These are phyloP conservation scores for Argopecten irradians DNA, from an alignment of 1,140 invertebrate species.

Conservation along the genomic window DNA sequence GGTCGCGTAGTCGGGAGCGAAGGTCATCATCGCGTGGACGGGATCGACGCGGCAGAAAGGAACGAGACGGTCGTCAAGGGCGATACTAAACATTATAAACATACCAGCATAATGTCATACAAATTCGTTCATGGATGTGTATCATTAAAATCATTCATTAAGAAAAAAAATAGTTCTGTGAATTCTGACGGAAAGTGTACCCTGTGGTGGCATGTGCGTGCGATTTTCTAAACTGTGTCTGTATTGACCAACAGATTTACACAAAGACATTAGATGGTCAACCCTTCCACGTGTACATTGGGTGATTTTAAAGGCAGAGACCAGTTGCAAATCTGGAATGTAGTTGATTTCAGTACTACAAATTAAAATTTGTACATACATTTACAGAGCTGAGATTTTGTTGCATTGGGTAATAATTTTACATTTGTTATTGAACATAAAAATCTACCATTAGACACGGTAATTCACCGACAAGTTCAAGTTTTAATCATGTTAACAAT, in stretches of 20 bases:
- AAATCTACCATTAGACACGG: not conserved
- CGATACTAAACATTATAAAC: conserved; percentile 54
- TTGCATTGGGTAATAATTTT: not conserved
- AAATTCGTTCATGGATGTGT: not conserved
- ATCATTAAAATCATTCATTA: not conserved
- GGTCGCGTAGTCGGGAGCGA: conserved; percentile 60
- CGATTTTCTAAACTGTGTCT: too few species aligned
- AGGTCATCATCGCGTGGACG: conserved; percentile 61
- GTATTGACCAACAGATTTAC: not conserved
- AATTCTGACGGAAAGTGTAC: not conserved
- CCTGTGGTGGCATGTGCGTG: not conserved
- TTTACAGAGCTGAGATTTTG: too few species aligned
- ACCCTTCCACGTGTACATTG: not conserved
- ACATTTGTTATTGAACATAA: not conserved
- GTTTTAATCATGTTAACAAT: too few species aligned
- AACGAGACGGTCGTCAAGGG: conserved; percentile 61
- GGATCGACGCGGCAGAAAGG: conserved; percentile 61
- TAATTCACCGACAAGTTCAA: too few species aligned
- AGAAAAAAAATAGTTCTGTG: not conserved
- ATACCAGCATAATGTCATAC: not conserved
- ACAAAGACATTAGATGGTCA: not conserved
- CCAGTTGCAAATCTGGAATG: not conserved
- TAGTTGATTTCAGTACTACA: not conserved
- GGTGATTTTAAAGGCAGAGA: not conserved
- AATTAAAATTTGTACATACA: not conserved